Percentiles rank a stretch among this genome's conserved stretches.
These are phyloP conservation scores for Dendrolimus houi DNA, from an alignment of 2,888 invertebrate species.

Conservation along the genomic window DNA sequence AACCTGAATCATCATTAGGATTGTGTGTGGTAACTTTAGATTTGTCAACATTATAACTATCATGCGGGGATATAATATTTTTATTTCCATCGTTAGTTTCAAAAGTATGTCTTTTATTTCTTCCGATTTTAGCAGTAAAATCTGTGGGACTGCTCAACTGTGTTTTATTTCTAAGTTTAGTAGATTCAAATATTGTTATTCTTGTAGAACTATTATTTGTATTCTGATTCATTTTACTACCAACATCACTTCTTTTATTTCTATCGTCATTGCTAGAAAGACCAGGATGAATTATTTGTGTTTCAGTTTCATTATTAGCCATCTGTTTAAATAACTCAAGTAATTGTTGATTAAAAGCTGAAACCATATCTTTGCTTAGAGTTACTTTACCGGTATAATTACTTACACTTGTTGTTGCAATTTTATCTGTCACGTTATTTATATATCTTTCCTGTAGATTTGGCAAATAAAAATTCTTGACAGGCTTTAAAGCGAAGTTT, in stretches of 20 bases:
- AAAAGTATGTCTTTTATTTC: neutral
- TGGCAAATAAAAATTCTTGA: slow-evolving; percentile 17
- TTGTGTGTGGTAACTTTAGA: too few relatives aligned
- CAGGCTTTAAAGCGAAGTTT: slow-evolving; percentile 33
- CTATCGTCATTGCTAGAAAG: neutral
- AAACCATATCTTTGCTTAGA: slow-evolving; percentile 37
- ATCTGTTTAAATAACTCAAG: slow-evolving; percentile 28
- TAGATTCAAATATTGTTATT: too few relatives aligned
- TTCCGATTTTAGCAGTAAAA: neutral
- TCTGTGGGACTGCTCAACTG: neutral
- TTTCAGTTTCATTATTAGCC: slow-evolving; percentile 3
- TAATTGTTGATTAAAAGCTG: slow-evolving; percentile 37
- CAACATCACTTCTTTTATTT: neutral
- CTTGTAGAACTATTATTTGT: too few relatives aligned
- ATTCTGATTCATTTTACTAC: too few relatives aligned
- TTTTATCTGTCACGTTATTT: slow-evolving; percentile 8
- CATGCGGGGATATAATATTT: slow-evolving; percentile 3
- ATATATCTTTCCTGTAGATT: slow-evolving; percentile 7
- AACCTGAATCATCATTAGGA: neutral
- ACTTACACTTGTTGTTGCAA: slow-evolving; percentile 16
- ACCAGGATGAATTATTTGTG: neutral
- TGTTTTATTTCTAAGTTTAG: neutral
- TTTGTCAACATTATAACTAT: too few relatives aligned
- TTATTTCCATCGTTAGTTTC: slow-evolving; percentile 1
- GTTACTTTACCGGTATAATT: slow-evolving; percentile 25